Evolutionary conservation across 2,888 invertebrate genomes (phyloP), one percentile per base, ranked within the genome.

Genomic region (Oxycera nigricornis): DNA sequence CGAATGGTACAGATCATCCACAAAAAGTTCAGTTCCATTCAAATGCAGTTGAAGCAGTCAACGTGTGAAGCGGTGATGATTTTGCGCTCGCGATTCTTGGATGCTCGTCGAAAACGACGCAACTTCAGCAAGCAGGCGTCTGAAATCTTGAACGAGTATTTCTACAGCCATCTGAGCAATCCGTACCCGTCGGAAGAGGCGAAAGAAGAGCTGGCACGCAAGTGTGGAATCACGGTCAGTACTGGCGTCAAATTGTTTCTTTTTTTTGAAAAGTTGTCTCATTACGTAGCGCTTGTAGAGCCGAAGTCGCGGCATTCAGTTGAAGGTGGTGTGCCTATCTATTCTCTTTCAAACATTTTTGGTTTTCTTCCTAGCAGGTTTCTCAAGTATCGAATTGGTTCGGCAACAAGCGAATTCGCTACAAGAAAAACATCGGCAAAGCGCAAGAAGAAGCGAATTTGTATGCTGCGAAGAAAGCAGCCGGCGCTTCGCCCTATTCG

Each of bases 21-120:
- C 88, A 96, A 96, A 89, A 98, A 98, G 87, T 97, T 97, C 89
- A 96, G 95, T 84, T 96, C 96, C 79, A 97, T 96, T 85, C 96
- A 96, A 87, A 95, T 96, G 95, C 99, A 99, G 88, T 88, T 99
- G 81, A 99, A 99, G 86, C 99, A 99, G 88, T 97, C 97, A 81
- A 99, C 98, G 55, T 99, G 99, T 85, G 99, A 99, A 86, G 98
- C 98, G 61, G 98, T 99, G 79, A 99, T 99, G 99, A 98, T 99
- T 79, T 89, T 99, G 78, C 90, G 86, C 82, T 88, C 85, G 82
- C 88, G 92, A 80, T 92, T 92, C 86, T 87, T 92, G 81, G 91
- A 93, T 85, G 92, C 92, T 85, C 88, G 93, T 80, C 90, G 93
- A 78, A 99, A 99, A 87, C 91, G 98, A 80, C 92, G 98, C 82